Base-by-base conservation (phyloP, 2,797 vertebrate genomes). In the Corythornis leucogaster region DNA sequence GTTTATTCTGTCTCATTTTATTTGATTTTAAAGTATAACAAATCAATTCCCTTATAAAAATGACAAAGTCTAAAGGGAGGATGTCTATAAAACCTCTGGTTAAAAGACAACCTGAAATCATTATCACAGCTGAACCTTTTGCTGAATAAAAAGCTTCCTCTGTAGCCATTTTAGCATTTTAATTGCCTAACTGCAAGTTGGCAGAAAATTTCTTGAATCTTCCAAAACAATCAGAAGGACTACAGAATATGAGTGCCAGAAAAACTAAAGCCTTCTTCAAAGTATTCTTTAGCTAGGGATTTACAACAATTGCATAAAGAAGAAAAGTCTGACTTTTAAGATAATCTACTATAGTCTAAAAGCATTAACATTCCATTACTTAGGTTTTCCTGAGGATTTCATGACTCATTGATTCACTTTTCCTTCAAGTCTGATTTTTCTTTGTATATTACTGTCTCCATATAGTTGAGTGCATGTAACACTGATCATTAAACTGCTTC, bases 321-420 rank as follows among this genome's bases (percentile, higher is more conserved):
- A 97, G 95, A 96, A 97, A 97, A 97, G 89, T 96, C 96, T 98
- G 98, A 97, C 98, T 98, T 98, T 98, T 98, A 97, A 98, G 98
- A 98, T 98, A 98, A 99, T 99, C 97, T 98, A 97, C 96, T 97
- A 98, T 98, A 98, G 98, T 98, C 97, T 98, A 97, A 96, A 97
- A 96, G 97, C 97, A 98, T 99, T 98, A 98, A 98, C 98, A 98
- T 98, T 97, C 97, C 97, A 98, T 96, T 95, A 98, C 96, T 96
- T 96, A 98, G 97, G 97, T 98, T 97, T 97, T 97, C 96, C 96
- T 97, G 96, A 95, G 95, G 93, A 97, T 97, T 96, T 97, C 94
- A 97, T 97, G 96, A 97, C 97, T 96, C 96, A 93, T 58, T 97
- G 97, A 97, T 96, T 97, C 96, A 97, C 94, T 96, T 96, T 95